Evolutionary conservation across 1,140 invertebrate genomes (phyloP).

Genomic region (Cotesia chilonis): DNA sequence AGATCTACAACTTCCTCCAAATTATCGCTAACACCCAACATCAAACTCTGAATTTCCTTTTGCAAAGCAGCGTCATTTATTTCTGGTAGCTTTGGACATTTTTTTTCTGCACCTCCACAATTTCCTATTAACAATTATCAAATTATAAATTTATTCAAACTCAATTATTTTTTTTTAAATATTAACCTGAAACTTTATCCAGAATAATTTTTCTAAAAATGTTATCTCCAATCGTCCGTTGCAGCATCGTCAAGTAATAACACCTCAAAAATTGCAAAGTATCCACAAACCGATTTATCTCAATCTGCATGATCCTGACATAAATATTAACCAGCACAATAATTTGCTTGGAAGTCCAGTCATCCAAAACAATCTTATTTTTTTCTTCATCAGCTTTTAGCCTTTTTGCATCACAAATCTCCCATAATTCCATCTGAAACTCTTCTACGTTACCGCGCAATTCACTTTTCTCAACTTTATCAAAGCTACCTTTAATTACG

Average conservation of each 20-base stretch:
- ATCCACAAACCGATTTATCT: slow-evolving; percentile 67
- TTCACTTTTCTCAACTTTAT: slow-evolving; percentile 63
- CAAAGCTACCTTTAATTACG: slow-evolving; percentile 66
- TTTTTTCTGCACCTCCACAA: neutral
- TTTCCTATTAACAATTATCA: neutral
- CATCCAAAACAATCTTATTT: slow-evolving; percentile 60
- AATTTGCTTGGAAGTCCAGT: slow-evolving; percentile 66
- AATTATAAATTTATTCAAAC: too few relatives aligned
- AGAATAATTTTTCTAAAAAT: slow-evolving; percentile 28
- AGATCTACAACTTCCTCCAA: neutral
- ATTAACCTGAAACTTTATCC: slow-evolving; percentile 17
- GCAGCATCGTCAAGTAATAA: slow-evolving; percentile 67
- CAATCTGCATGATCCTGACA: slow-evolving; percentile 66
- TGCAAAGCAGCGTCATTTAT: slow-evolving; percentile 22
- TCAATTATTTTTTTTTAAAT: neutral
- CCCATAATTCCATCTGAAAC: slow-evolving; percentile 56
- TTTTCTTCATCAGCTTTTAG: slow-evolving; percentile 64
- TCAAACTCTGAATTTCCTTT: slow-evolving; percentile 27
- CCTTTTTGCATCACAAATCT: slow-evolving; percentile 68
- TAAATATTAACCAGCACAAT: slow-evolving; percentile 67
- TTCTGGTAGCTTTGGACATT: neutral
- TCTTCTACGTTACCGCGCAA: slow-evolving; percentile 60
- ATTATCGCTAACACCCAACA: slow-evolving; percentile 1
- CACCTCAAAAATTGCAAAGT: slow-evolving; percentile 67
- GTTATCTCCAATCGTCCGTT: slow-evolving; percentile 36